These are phyloP conservation scores for Agrotis ipsilon DNA, from an alignment of 2,888 invertebrate genomes.

Conservation along the genomic window DNA sequence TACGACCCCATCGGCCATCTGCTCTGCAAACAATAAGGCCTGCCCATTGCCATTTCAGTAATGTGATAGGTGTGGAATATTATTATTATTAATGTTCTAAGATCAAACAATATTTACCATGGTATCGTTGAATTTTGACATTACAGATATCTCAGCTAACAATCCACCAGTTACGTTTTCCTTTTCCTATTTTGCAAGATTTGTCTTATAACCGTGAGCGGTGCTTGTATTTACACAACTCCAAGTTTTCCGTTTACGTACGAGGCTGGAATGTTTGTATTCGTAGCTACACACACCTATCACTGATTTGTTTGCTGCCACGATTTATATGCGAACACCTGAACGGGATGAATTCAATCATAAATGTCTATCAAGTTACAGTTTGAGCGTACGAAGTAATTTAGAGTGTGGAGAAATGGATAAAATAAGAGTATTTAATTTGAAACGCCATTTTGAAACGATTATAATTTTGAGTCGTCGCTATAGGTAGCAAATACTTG, in stretches of 20 bases:
- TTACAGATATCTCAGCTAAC: not conserved
- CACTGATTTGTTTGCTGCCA: conserved; percentile 48
- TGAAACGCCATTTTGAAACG: conserved; percentile 7
- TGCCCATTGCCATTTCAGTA: too few species aligned
- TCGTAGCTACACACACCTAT: conserved; percentile 33
- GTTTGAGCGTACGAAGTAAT: conserved; percentile 38
- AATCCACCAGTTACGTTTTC: not conserved
- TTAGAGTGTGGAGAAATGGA: conserved; percentile 13
- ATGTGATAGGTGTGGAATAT: too few species aligned
- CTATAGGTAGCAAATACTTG: too few species aligned
- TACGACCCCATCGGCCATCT: too few species aligned
- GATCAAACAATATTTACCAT: not conserved
- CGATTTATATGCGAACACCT: conserved; percentile 30
- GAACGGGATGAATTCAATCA: conserved; percentile 46
- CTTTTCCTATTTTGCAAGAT: not conserved
- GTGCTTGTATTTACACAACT: conserved; percentile 38
- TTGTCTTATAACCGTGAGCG: not conserved
- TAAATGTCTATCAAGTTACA: conserved; percentile 23
- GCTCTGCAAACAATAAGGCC: too few species aligned
- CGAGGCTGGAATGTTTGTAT: conserved; percentile 38
- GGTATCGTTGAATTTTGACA: not conserved
- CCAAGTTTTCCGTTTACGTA: conserved; percentile 41
- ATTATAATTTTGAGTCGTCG: not conserved
- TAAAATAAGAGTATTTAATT: conserved; percentile 32
- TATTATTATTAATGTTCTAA: too few species aligned